Percentiles rank a stretch among this genome's conserved stretches.
Conservation (phyloP, 2,888 invertebrate genomes). For the Pemphredon lugubris region DNA sequence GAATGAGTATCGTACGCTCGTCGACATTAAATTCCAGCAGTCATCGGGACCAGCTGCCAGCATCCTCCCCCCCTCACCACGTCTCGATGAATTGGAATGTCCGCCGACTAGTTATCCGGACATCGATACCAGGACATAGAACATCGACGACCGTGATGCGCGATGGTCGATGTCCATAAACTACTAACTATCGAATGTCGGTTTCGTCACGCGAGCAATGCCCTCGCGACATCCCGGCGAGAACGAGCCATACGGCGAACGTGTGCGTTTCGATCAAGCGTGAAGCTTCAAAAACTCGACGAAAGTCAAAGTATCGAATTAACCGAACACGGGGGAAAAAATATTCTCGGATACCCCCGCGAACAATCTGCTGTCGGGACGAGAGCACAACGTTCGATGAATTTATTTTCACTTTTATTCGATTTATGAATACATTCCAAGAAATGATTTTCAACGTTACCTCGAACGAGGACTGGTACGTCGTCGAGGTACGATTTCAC, state of each 20-base stretch:
- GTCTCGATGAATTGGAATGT: constrained; percentile 75
- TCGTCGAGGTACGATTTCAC: too few species aligned
- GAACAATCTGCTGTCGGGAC: too few species aligned
- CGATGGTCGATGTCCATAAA: constrained; percentile 29
- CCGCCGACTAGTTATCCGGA: constrained; percentile 69
- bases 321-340: too few species aligned
- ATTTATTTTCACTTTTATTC: too few species aligned
- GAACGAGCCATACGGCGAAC: neutral
- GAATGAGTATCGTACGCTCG: constrained; percentile 51
- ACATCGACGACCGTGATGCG: constrained; percentile 58
- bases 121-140: constrained; percentile 65
- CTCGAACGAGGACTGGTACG: too few species aligned
- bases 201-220: constrained; percentile 31
- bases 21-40: constrained; percentile 66
- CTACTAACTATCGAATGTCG: constrained; percentile 43
- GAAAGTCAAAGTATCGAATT: too few species aligned
- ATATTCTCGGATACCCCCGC: too few species aligned
- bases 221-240: neutral
- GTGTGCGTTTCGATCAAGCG: too few species aligned
- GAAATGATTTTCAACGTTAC: too few species aligned
- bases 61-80: constrained; percentile 60
- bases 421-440: too few species aligned
- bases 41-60: constrained; percentile 60
- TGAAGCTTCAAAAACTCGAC: neutral
- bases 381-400: too few species aligned